Conservation (phyloP, 2,888 invertebrate genomes). For the Limenitis camilla region DNA sequence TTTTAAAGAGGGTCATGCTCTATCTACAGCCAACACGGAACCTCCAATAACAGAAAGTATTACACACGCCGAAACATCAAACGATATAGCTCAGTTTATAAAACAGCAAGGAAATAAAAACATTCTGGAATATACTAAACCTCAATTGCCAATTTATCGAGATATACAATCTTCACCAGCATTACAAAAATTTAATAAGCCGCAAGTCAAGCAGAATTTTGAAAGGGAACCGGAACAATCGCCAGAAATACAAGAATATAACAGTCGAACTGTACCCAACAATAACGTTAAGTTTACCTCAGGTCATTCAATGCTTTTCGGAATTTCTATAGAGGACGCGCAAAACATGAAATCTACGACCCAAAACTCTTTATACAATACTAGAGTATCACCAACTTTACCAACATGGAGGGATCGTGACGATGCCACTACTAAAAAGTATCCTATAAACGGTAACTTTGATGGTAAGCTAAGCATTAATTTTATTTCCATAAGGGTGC, state of each 20-base stretch:
- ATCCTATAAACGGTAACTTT: constrained; percentile 51
- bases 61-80: constrained; percentile 45
- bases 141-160: constrained; percentile 5
- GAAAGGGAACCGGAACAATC: constrained; percentile 31
- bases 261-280: constrained; percentile 30
- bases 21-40: constrained; percentile 40
- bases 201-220: constrained; percentile 26
- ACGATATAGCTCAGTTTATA: constrained; percentile 36
- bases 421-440: constrained; percentile 60
- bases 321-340: constrained; percentile 76
- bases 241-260: constrained; percentile 40
- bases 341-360: constrained; percentile 69
- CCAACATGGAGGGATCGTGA: constrained; percentile 67
- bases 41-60: constrained; percentile 32
- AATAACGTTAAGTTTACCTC: constrained; percentile 67
- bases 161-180: neutral
- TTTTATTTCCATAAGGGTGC: constrained; percentile 11
- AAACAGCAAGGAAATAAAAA: constrained; percentile 34
- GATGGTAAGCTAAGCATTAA: constrained; percentile 52
- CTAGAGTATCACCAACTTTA: constrained; percentile 78
- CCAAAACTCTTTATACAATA: constrained; percentile 63
- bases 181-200: no score
- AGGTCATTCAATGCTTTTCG: constrained; percentile 77
- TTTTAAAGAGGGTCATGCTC: constrained; percentile 47
- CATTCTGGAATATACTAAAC: constrained; percentile 20